A percentile compares a stretch with the other conserved stretches of the same genome.
These are phyloP conservation scores for Rissa tridactyla DNA, from an alignment of 2,113 vertebrate species.

Conservation along the genomic window DNA sequence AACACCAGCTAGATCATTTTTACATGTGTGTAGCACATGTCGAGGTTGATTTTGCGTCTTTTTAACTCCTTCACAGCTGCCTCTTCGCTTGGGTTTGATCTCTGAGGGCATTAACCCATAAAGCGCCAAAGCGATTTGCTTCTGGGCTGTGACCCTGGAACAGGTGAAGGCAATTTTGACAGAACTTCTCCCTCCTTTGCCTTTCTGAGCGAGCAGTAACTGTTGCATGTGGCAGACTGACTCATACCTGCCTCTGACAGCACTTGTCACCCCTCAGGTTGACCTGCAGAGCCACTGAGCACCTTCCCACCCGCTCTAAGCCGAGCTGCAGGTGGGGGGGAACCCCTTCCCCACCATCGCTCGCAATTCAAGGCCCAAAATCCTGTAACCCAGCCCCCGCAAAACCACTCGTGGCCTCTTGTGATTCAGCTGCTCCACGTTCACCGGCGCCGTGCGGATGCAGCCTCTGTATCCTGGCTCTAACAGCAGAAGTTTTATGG, in stretches of 20 bases:
- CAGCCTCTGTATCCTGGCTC: neutral
- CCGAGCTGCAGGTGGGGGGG: neutral
- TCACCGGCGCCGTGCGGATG: fast-evolving
- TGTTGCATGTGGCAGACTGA: neutral
- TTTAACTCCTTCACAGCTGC: neutral
- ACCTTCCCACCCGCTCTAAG: neutral
- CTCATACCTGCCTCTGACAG: neutral
- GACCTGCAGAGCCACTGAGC: neutral
- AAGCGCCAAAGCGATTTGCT: neutral
- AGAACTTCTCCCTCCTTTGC: neutral
- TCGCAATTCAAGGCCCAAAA: neutral
- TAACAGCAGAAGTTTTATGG: slow-evolving; percentile 9
- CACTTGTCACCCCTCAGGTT: neutral
- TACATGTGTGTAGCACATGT: neutral
- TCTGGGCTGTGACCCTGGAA: neutral
- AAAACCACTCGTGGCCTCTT: neutral
- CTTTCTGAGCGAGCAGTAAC: neutral
- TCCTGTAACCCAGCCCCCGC: neutral
- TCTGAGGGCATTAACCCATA: neutral
- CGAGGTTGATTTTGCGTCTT: neutral
- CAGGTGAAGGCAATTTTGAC: neutral
- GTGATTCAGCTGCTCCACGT: neutral
- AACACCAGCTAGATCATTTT: neutral
- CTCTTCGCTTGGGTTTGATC: neutral
- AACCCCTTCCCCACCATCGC: neutral